Conservation (phyloP, 2,113 vertebrate species). For the Fregetta grallaria region DNA sequence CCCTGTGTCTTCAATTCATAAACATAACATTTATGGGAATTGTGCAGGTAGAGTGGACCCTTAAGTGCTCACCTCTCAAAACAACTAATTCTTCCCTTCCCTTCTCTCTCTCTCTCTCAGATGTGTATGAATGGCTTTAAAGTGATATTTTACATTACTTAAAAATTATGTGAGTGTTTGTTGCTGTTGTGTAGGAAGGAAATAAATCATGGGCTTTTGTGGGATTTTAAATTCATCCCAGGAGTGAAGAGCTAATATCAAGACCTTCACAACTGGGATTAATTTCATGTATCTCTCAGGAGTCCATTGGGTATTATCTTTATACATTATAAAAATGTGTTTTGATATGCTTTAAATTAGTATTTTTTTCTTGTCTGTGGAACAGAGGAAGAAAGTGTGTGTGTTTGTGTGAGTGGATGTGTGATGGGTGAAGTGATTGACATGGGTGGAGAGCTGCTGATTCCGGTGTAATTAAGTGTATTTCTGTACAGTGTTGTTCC, state of each 20-base stretch:
- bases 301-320: conserved; percentile 76
- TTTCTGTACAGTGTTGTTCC: background rate
- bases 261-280: conserved; percentile 79
- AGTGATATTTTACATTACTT: conserved; percentile 71
- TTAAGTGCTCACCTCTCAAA: conserved; percentile 44
- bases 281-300: conserved; percentile 75
- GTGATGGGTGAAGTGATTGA: background rate
- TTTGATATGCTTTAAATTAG: conserved; percentile 78
- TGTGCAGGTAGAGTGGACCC: conserved; percentile 10
- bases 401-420: background rate
- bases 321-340: conserved; percentile 77
- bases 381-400: background rate
- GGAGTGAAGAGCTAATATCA: conserved; percentile 77
- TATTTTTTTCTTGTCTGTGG: conserved; percentile 65
- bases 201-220: conserved; percentile 77
- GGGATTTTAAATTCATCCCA: conserved; percentile 80
- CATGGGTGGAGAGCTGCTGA: background rate
- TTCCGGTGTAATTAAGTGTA: background rate
- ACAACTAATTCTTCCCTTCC: conserved; percentile 14
- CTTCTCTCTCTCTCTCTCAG: background rate
- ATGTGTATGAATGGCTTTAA: conserved; percentile 38
- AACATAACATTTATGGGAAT: conserved; percentile 19
- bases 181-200: conserved; percentile 76
- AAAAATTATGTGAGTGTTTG: conserved; percentile 75
- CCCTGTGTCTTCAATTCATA: conserved; percentile 13